These are phyloP conservation scores for Eilema caniola DNA, from an alignment of 2,888 invertebrate genomes.

Conservation along the genomic window DNA sequence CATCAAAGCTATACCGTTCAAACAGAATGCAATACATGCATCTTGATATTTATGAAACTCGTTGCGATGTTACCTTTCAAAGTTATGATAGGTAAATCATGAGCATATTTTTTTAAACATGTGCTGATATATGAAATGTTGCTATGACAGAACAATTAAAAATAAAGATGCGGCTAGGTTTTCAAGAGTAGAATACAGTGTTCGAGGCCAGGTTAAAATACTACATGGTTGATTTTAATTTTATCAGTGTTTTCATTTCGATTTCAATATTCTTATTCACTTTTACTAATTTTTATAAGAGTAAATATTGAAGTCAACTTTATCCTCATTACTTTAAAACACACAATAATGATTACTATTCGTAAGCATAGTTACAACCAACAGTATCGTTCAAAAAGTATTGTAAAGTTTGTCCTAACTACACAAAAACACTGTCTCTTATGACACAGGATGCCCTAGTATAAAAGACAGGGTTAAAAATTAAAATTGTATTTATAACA, in stretches of 20 bases:
- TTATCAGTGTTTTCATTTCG: not conserved
- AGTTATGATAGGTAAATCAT: not conserved
- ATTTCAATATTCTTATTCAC: not conserved
- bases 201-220: not conserved
- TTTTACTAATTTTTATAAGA: not conserved
- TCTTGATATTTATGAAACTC: conserved; percentile 28
- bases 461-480: too few relatives aligned
- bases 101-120: not conserved
- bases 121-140: not conserved
- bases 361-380: not conserved
- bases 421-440: too few relatives aligned
- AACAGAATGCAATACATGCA: conserved; percentile 31
- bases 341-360: not conserved
- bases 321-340: not conserved
- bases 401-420: not conserved
- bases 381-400: not conserved
- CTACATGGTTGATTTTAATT: not conserved
- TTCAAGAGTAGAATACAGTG: not conserved
- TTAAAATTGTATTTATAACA: too few relatives aligned
- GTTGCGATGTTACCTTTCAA: conserved; percentile 21
- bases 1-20: conserved; percentile 27
- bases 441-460: too few relatives aligned
- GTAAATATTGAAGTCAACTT: too few relatives aligned
- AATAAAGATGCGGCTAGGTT: not conserved
- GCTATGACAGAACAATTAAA: not conserved